Evolutionary conservation across 2,797 vertebrate species (phyloP).

Genomic region (Poeciliopsis turneri): DNA sequence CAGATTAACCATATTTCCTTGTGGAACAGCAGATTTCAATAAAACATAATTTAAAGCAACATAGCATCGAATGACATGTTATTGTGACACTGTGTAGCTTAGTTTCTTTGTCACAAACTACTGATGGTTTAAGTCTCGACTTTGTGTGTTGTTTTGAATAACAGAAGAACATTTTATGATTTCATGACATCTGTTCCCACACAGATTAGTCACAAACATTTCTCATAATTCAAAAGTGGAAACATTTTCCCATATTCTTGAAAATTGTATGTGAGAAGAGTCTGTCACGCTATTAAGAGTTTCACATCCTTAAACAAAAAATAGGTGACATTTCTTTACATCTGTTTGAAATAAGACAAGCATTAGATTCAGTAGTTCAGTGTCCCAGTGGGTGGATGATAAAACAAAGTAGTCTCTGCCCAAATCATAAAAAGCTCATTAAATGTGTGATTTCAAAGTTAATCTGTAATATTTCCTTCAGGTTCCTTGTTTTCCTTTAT

Average conservation of each 20-base stretch:
- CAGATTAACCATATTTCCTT: neutral
- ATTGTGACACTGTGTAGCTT: neutral
- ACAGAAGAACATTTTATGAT: neutral
- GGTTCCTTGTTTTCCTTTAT: neutral
- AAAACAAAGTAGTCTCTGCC: conserved; percentile 25
- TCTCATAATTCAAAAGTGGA: neutral
- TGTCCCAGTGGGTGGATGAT: conserved; percentile 55
- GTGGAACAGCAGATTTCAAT: neutral
- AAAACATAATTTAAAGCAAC: neutral
- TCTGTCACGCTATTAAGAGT: conserved; percentile 8
- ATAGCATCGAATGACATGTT: neutral
- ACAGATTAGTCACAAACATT: conserved; percentile 2
- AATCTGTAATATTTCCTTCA: conserved; percentile 26
- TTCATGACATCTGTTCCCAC: neutral
- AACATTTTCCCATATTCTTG: neutral
- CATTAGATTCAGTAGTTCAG: conserved; percentile 39
- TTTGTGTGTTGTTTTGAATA: neutral
- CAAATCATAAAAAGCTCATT: conserved; percentile 37
- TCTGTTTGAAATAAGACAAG: conserved; percentile 33
- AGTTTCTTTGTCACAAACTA: neutral
- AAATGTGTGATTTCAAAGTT: conserved; percentile 34
- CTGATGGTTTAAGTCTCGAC: neutral
- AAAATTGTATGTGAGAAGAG: neutral
- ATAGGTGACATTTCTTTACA: conserved; percentile 47
- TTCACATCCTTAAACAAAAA: conserved; percentile 42